Conservation (phyloP, 2,888 invertebrate genomes). For the Apamea monoglypha region DNA sequence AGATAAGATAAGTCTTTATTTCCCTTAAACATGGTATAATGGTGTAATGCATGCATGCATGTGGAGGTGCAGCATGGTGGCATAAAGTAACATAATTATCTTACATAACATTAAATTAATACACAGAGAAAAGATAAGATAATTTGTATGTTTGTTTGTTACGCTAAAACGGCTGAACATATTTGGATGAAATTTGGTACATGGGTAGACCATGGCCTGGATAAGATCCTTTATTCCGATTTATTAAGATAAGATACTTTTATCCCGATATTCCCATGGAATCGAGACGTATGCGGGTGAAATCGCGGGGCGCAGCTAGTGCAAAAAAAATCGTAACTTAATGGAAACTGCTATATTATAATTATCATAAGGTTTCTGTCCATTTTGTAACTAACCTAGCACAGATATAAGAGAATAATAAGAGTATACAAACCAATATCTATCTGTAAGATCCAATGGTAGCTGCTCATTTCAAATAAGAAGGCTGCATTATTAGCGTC, state of each 20-base stretch:
- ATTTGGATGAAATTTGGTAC: neutral
- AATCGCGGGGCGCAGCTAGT: neutral
- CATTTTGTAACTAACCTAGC: neutral
- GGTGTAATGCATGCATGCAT: too few relatives aligned
- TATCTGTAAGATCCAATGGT: constrained; percentile 91
- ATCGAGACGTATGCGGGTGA: neutral
- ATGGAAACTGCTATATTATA: neutral
- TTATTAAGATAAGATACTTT: too few relatives aligned
- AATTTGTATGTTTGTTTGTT: neutral
- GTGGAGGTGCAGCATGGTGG: too few relatives aligned
- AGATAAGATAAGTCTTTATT: too few relatives aligned
- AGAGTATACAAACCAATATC: constrained; percentile 84
- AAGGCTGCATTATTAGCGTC: constrained; percentile 89
- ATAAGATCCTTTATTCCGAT: too few relatives aligned
- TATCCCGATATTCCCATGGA: neutral
- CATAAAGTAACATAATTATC: neutral
- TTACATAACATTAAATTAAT: neutral
- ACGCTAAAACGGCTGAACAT: neutral
- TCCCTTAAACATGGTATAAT: too few relatives aligned
- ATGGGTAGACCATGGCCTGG: too few relatives aligned
- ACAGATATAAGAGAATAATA: neutral
- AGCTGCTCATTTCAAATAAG: constrained; percentile 91
- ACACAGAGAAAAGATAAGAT: neutral
- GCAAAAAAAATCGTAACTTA: neutral
- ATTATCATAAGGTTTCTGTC: neutral